Percentiles rank a stretch among this genome's conserved stretches.
Evolutionary conservation across 2,888 invertebrate species (phyloP).

Genomic region (Troilus luridus): DNA sequence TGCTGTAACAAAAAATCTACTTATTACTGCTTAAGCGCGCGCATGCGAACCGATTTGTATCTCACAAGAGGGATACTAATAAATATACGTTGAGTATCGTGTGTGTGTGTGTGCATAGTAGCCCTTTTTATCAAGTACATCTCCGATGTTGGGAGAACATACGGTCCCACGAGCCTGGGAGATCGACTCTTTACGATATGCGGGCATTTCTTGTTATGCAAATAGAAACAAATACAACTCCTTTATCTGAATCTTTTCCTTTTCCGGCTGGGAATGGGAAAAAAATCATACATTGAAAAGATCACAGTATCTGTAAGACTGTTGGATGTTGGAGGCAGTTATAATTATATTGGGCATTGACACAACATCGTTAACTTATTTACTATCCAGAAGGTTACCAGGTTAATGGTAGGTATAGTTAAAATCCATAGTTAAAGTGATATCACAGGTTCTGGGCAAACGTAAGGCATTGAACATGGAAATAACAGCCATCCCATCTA

Average conservation of each 20-base stretch:
- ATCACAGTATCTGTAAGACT: background rate
- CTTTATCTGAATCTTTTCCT: slow-evolving; percentile 2
- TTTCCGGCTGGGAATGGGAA: background rate
- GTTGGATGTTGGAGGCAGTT: background rate
- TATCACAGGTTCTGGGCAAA: no score
- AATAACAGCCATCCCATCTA: no score
- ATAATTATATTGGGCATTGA: background rate
- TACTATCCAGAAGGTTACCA: no score
- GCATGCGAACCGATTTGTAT: background rate
- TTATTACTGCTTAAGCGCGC: background rate
- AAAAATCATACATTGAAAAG: background rate
- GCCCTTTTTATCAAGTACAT: background rate
- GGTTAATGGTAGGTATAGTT: no score
- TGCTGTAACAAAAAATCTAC: background rate
- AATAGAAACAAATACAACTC: slow-evolving; percentile 32
- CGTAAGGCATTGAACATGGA: no score
- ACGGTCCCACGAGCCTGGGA: background rate
- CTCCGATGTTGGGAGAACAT: background rate
- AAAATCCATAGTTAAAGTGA: no score
- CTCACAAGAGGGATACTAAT: background rate
- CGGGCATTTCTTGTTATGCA: slow-evolving; percentile 43
- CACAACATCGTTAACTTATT: background rate
- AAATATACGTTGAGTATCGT: background rate
- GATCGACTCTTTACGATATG: slow-evolving; percentile 33
- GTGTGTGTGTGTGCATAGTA: background rate